Evolutionary conservation across 2,888 invertebrate species (phyloP), one percentile per base, ranked within the genome.

Genomic region (Sesia apiformis): DNA sequence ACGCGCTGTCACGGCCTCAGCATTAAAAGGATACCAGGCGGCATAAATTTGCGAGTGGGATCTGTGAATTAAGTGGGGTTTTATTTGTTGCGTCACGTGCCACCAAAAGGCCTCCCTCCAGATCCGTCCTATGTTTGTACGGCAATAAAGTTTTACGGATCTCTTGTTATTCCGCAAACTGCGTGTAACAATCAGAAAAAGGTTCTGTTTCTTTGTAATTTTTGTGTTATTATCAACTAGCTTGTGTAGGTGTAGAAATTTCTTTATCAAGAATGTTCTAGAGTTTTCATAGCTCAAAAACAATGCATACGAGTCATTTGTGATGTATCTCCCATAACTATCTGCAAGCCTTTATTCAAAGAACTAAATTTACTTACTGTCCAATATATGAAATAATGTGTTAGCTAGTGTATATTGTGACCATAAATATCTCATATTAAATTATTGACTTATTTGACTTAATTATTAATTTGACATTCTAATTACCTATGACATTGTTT

Each of bases 31-130:
- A 83, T 83, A 81, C 81, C 76, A 79, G 77, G 76, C 77, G 65
- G 85, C 81, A 87, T 86, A 86, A 86, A 87, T 87, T 87, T 84
- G 63, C 75, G 71, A 74, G 74, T 76, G 60, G 76, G 79, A 83
- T 84, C 81, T 78, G 75, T 74, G 80, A 84, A 87, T 84, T 86
- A 87, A 87, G 84, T 84, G 80, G 81, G 81, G 70, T 82, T 85
- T 83, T 84, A 83, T 84, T 87, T 85, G 84, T 84, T 78, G 69
- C 79, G 81, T 82, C 84, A 84, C 85, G 84, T 76, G 75, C 77
- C 69, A 62, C 77, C 69, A 62, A 65, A 65, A 71, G 70, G 69
- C 70, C 70, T 71, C 61, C 56, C 61, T 63, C 71, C 67, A 70
- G 70, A 76, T 74, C 72, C 74, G 65, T 66, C 66, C 68, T 66